Evolutionary conservation across 2,797 vertebrate genomes (phyloP), one percentile per base, ranked within the genome.

Genomic region (Loriculus beryllinus): DNA sequence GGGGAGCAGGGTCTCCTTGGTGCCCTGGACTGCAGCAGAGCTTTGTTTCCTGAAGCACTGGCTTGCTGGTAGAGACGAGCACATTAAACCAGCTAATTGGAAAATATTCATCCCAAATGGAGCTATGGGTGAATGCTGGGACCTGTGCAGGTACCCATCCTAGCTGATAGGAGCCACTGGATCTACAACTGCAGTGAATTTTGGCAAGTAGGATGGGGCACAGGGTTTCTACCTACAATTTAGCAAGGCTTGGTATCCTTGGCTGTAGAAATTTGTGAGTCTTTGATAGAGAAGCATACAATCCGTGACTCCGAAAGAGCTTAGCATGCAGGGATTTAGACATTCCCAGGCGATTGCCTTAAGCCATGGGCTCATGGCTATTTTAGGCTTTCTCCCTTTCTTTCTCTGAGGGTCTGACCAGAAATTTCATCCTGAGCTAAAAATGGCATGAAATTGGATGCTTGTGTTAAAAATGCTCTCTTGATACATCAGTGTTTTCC

Each of bases 311-410:
- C 62, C 33, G 88, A 63, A 67, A 88, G 67, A 86, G 90, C 82
- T 95, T 84, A 88, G 31, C 6, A 5, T 67, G 43, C 54, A 82
- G 83, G 86, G 94, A 82, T 94, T 96, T 95, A 72, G 40, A 39
- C 1, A 0, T 92, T 93, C 77, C 59, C 63, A 45, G 47, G 80
- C 3, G 21, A 79, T 70, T 79, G 93, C 56, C 71, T 91, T 96
- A 93, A 96, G 86, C 75, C 48, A 28, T 18, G 68, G 59, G 56
- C 86, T 95, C 3, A 1, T 4, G 19, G 78, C 74, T 94, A 74
- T 95, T 95, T 95, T 86, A 77, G 93, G 68, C 64, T 92, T 95
- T 88, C 52, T 83, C 57, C 23, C 14, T 68, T 80, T 78, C 43
- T 65, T 31, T 78, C 70, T 88, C 78, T 31, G 39, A 86, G 49